Evolutionary conservation across 2,888 invertebrate species (phyloP), one percentile per base, ranked within the genome.

Genomic region (Plebejus anna): DNA sequence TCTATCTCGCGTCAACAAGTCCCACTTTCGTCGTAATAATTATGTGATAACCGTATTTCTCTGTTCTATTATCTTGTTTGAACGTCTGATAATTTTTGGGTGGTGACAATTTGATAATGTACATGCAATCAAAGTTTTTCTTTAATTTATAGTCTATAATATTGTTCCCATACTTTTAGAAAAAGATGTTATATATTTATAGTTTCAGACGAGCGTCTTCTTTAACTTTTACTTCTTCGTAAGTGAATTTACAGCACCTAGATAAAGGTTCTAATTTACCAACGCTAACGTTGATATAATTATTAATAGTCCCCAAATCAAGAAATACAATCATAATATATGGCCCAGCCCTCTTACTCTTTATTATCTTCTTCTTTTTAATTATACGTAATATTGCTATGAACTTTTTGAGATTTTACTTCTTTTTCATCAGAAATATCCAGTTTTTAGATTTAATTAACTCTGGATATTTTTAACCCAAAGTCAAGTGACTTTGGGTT

Each of bases 11-110:
- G 28, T 51, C 28, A 51, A 32, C 73, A 32, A 51, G 51, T 32
- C 16, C 73, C 55, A 73, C 73, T 73, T 73, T 51, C 28, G 47
- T 28, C 47, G 72, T 72, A 72, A 47, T 42, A 36, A 16, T 72
- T 72, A 32, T 55, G 55, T 73, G 73, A 73, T 73, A 73, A 73
- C 73, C 73, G 55, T 51, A 51, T 73, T 73, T 55, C 73, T 32
- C 16, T 51, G 72, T 9, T 72, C 72, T 73, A 55, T 55, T 73
- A 32, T 55, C 73, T 73, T 73, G 32, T 55, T 55, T 73, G 32
- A 47, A 9, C 28, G 72, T 71, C 71, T 51, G 22, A 72, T 51
- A 32, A 51, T 73, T 28, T 51, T 13, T 32, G 36, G 66, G 6
- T 66, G 66, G 66, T 61, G 6, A 28, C 11, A 61, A 11, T 51